Evolutionary conservation across 2,113 vertebrate genomes (phyloP).

Genomic region (Dromaius novaehollandiae): DNA sequence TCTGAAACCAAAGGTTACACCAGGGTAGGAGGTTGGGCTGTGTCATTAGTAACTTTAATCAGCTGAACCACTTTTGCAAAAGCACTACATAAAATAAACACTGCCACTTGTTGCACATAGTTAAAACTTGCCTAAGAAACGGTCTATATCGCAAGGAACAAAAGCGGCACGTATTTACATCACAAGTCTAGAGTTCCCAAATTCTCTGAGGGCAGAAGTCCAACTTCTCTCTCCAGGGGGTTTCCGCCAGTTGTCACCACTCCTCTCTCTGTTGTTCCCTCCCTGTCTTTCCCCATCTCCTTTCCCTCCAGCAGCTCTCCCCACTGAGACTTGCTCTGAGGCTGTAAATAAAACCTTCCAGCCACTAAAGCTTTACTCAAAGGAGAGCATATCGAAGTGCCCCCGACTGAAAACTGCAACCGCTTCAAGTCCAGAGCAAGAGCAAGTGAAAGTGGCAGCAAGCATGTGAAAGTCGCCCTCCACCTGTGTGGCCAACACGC

Average conservation of each 20-base stretch:
- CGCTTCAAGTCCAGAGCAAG: background rate
- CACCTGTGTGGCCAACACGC: background rate
- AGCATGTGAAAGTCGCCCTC: background rate
- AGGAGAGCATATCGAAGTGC: background rate
- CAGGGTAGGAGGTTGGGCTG: background rate
- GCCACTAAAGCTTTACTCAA: background rate
- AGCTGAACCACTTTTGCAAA: background rate
- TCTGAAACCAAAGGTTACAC: background rate
- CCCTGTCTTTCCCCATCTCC: background rate
- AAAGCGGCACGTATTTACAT: rapidly evolving
- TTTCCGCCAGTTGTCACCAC: background rate
- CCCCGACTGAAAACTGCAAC: background rate
- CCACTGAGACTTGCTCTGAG: background rate
- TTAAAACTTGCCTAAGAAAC: background rate
- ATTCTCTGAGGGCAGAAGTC: background rate
- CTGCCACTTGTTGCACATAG: background rate
- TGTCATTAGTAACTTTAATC: background rate
- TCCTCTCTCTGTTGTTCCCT: background rate
- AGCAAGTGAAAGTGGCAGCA: background rate
- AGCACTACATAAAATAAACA: background rate
- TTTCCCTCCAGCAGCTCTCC: background rate
- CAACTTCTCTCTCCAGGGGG: background rate
- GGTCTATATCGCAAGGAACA: background rate
- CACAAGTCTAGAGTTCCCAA: background rate
- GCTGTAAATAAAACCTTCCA: constrained; percentile 3